Conservation (phyloP, 2,888 invertebrate genomes). For the Metellina segmentata region DNA sequence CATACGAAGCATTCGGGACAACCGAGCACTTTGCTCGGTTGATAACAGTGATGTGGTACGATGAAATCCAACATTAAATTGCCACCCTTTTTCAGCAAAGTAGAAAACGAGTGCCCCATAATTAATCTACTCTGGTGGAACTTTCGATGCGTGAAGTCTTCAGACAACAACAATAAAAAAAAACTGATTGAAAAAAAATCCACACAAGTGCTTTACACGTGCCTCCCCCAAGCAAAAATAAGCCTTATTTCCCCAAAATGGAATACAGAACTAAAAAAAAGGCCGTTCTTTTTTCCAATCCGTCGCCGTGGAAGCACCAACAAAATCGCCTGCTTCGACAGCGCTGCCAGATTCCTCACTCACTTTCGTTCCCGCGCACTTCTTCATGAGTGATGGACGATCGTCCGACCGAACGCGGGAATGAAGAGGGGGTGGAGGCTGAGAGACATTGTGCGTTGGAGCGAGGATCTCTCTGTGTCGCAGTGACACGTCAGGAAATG, state of each 20-base stretch:
- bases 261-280: slow-evolving; percentile 3
- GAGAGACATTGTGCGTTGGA: slow-evolving; percentile 52
- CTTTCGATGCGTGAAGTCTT: neutral
- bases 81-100: neutral
- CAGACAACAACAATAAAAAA: neutral
- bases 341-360: slow-evolving; percentile 66
- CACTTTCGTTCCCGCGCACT: neutral
- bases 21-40: too few relatives aligned
- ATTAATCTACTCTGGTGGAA: neutral
- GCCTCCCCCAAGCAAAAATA: slow-evolving; percentile 7
- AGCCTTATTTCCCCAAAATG: slow-evolving; percentile 15
- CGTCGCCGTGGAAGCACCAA: slow-evolving; percentile 21
- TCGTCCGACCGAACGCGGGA: slow-evolving; percentile 32
- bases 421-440: slow-evolving; percentile 2
- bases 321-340: slow-evolving; percentile 62
- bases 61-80: neutral
- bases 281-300: slow-evolving; percentile 1
- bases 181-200: neutral
- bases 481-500: slow-evolving; percentile 69
- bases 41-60: neutral
- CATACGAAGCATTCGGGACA: too few relatives aligned
- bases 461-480: slow-evolving; percentile 47
- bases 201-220: neutral
- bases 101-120: neutral
- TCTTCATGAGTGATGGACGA: slow-evolving; percentile 53